A percentile compares a stretch with the other conserved stretches of the same genome.
phyloP scores from a whole-genome alignment of 2,888 invertebrate genomes.

The Andrena fulva region DNA sequence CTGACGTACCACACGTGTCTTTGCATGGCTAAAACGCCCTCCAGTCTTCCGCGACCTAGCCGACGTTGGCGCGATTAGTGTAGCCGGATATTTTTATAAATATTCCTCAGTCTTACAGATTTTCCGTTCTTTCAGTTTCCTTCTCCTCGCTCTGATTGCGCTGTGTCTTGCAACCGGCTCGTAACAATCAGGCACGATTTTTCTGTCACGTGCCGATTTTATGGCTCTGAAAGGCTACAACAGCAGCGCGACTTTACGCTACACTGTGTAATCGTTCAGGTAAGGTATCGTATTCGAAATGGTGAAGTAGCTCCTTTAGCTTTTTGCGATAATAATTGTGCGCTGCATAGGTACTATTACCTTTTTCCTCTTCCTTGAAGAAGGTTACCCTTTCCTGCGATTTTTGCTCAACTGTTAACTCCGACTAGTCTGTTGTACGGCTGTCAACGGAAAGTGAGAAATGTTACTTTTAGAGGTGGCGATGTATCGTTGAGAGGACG shows the following conservation, averaged over 20 bases:
- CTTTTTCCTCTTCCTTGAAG: no score
- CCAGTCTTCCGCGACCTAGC: conserved; percentile 5
- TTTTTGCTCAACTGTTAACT: no score
- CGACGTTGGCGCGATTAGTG: conserved; percentile 4
- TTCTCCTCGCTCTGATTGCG: conserved; percentile 2
- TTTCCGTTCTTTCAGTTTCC: conserved; percentile 21
- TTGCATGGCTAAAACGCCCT: conserved; percentile 38
- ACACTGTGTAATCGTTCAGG: not conserved
- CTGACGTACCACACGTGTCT: conserved; percentile 45
- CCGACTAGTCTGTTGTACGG: no score
- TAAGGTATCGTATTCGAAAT: not conserved
- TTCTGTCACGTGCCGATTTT: not conserved
- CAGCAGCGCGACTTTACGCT: not conserved
- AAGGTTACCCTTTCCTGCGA: no score
- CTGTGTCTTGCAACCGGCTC: not conserved
- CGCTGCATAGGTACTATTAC: no score
- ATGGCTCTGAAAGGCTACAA: not conserved
- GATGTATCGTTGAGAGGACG: not conserved
- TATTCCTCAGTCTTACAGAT: conserved; percentile 35
- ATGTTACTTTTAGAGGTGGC: no score
- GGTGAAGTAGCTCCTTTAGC: no score
- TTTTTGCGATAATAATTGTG: no score
- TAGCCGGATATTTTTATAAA: conserved; percentile 13
- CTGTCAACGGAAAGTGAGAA: no score
- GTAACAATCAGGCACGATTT: conserved; percentile 7